Percentiles rank a stretch among this genome's conserved stretches.
These are phyloP conservation scores for Aradus depressus DNA, from an alignment of 2,888 invertebrate species.

Conservation along the genomic window DNA sequence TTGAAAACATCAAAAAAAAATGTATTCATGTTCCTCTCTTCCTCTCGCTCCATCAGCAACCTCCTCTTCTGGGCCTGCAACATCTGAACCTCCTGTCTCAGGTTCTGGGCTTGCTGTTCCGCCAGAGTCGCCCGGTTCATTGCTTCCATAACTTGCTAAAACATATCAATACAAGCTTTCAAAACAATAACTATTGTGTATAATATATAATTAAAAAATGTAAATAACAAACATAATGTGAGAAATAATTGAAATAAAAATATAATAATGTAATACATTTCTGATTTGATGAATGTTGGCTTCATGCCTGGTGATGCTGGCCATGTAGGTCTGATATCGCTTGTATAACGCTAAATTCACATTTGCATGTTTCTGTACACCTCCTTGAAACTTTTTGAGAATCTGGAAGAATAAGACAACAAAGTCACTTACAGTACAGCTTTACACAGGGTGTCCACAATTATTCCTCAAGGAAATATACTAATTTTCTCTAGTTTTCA, in stretches of 20 bases:
- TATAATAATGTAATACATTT: slow-evolving; percentile 43
- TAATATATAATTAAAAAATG: neutral
- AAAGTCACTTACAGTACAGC: too few species aligned
- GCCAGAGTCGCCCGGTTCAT: slow-evolving; percentile 59
- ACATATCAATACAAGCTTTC: neutral
- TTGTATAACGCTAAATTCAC: slow-evolving; percentile 78
- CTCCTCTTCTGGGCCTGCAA: slow-evolving; percentile 65
- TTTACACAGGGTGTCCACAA: too few species aligned
- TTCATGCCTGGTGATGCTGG: slow-evolving; percentile 76
- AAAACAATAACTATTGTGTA: neutral
- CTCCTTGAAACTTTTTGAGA: slow-evolving; percentile 18
- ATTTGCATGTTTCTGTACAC: slow-evolving; percentile 46
- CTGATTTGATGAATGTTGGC: slow-evolving; percentile 66
- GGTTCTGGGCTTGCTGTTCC: slow-evolving; percentile 63
- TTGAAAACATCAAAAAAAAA: too few species aligned
- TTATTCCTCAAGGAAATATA: too few species aligned
- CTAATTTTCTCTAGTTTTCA: too few species aligned
- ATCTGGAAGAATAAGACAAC: slow-evolving; percentile 5
- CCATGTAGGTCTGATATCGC: slow-evolving; percentile 68
- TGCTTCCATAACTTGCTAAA: slow-evolving; percentile 53
- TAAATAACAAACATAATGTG: neutral
- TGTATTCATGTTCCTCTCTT: slow-evolving; percentile 63
- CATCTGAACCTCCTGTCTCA: slow-evolving; percentile 65
- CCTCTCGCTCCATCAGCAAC: slow-evolving; percentile 69
- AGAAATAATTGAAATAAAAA: neutral